Percentiles rank a stretch among this genome's conserved stretches.
These are phyloP conservation scores for Lasioglossum baleicum DNA, from an alignment of 1,140 invertebrate species.

Conservation along the genomic window DNA sequence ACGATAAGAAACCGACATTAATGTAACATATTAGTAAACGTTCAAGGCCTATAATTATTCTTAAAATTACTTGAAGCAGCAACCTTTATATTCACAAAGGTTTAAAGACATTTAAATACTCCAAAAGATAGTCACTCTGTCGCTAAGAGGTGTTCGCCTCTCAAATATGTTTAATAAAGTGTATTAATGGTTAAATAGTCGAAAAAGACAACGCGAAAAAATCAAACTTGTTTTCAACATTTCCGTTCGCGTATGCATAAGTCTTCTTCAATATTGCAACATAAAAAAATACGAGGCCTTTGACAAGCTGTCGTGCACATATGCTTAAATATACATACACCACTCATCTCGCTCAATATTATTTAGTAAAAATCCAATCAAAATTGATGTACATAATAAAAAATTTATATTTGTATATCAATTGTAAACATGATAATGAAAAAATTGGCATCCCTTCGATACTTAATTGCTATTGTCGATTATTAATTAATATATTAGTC, in stretches of 20 bases:
- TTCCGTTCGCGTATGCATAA: not conserved
- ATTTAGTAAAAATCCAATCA: constrained; percentile 8
- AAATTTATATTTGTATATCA: constrained; percentile 1
- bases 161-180: constrained; percentile 38
- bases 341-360: not conserved
- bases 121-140: constrained; percentile 6
- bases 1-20: constrained; percentile 15
- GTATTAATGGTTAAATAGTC: too few relatives aligned
- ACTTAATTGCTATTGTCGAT: constrained; percentile 21
- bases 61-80: constrained; percentile 26
- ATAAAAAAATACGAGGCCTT: constrained; percentile 8
- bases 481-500: constrained; percentile 18
- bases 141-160: not conserved
- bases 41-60: constrained; percentile 27
- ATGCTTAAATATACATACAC: constrained; percentile 1
- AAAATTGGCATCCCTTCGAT: constrained; percentile 4
- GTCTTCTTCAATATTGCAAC: not conserved
- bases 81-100: too few relatives aligned
- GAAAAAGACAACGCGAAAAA: not conserved
- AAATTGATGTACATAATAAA: constrained; percentile 1
- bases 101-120: not conserved
- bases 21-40: constrained; percentile 21
- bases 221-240: not conserved
- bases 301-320: constrained; percentile 1
- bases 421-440: constrained; percentile 7